Conservation (phyloP, 2,888 invertebrate genomes). For the Trachelus troglodyta region DNA sequence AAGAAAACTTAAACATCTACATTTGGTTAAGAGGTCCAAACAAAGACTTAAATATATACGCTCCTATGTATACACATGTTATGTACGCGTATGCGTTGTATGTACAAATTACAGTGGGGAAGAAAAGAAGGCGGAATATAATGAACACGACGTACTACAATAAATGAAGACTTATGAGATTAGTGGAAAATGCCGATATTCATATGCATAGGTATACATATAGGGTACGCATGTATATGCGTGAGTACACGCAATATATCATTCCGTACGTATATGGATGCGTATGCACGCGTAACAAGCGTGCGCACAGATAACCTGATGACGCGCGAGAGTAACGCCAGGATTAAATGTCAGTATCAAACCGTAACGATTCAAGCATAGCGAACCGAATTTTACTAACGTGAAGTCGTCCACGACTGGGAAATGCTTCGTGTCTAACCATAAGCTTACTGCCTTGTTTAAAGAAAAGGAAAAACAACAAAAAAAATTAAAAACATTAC, state of each 20-base stretch:
- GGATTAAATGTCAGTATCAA: conserved; percentile 6
- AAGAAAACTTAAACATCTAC: conserved; percentile 35
- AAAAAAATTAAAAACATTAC: not conserved
- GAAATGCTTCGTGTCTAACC: not conserved
- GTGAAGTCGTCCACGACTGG: not conserved
- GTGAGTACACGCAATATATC: conserved; percentile 10
- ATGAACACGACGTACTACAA: conserved; percentile 21
- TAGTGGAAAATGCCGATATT: conserved; percentile 45
- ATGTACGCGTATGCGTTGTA: conserved; percentile 28
- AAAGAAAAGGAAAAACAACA: not conserved
- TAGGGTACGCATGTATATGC: conserved; percentile 16
- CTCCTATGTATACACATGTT: conserved; percentile 26
- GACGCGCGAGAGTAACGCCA: conserved; percentile 2
- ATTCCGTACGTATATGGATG: not conserved
- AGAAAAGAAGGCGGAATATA: not conserved
- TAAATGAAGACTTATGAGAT: conserved; percentile 41
- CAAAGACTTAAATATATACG: conserved; percentile 32
- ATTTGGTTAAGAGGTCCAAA: conserved; percentile 42
- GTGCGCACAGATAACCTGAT: not conserved
- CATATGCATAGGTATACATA: conserved; percentile 22
- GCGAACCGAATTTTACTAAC: not conserved
- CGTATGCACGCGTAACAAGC: conserved; percentile 2
- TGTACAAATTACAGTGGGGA: conserved; percentile 35
- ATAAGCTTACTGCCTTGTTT: not conserved
- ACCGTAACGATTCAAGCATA: not conserved